A percentile compares a stretch with the other conserved stretches of the same genome.
These are phyloP conservation scores for Lepidocyrtinus sp. DNA, from an alignment of 2,888 invertebrate species.

Conservation along the genomic window DNA sequence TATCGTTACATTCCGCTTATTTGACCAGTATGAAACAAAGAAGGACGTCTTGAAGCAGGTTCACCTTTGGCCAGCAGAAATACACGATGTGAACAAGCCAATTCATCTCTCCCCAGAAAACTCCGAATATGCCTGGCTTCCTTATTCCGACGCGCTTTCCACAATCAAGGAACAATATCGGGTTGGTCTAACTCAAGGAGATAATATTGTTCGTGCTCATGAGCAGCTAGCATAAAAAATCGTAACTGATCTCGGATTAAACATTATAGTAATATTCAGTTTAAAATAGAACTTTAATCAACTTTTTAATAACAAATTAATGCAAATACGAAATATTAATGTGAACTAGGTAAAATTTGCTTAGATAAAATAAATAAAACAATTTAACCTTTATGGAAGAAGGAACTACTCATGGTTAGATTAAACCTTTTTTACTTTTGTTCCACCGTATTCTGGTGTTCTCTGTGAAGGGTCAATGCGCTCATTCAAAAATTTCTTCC, in stretches of 20 bases:
- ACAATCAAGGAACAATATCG: constrained; percentile 51
- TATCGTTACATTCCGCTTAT: too few species aligned
- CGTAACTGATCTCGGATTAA: not conserved
- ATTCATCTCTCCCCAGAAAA: constrained; percentile 47
- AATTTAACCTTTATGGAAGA: too few species aligned
- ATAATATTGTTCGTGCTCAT: constrained; percentile 29
- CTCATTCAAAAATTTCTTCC: constrained; percentile 36
- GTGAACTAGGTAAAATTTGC: too few species aligned
- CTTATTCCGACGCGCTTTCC: constrained; percentile 13
- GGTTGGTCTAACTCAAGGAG: constrained; percentile 20
- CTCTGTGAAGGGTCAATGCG: constrained; percentile 21
- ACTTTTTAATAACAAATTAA: too few species aligned
- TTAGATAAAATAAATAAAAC: too few species aligned
- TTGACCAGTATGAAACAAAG: constrained; percentile 52
- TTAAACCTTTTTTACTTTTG: not conserved
- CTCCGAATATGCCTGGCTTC: constrained; percentile 43
- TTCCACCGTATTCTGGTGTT: constrained; percentile 30
- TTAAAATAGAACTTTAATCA: too few species aligned
- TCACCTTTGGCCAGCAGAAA: constrained; percentile 50
- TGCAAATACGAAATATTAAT: too few species aligned
- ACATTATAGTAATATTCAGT: not conserved
- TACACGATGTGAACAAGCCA: constrained; percentile 34
- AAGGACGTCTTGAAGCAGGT: constrained; percentile 44
- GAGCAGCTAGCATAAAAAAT: not conserved
- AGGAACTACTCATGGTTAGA: too few species aligned